phyloP scores from a whole-genome alignment of 2,113 vertebrate genomes.

The Spermophilus dauricus region DNA sequence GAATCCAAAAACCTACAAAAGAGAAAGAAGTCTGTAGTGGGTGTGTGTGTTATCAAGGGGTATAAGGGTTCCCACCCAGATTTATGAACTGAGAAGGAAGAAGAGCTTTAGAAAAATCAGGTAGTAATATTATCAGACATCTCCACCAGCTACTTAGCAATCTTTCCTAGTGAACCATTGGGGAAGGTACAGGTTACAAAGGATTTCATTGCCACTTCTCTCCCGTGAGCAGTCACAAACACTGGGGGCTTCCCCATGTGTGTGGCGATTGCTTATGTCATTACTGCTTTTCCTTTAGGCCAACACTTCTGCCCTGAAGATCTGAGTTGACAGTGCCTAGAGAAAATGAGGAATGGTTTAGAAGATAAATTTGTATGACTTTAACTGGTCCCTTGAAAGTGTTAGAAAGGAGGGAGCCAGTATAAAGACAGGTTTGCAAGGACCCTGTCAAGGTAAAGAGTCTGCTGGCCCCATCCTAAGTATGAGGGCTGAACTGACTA shows the following conservation, averaged over 20 bases:
- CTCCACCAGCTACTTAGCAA: background rate
- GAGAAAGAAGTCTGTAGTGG: background rate
- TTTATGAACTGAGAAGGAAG: background rate
- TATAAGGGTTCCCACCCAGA: background rate
- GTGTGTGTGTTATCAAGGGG: background rate
- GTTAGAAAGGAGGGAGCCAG: background rate
- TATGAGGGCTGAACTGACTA: background rate
- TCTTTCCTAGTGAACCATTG: background rate
- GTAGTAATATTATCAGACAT: background rate
- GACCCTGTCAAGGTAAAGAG: background rate
- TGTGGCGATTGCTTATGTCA: background rate
- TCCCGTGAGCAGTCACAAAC: background rate
- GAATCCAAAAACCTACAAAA: constrained; percentile 82
- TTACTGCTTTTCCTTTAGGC: background rate
- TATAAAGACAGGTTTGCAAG: background rate
- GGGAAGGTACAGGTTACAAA: background rate
- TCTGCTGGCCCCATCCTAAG: background rate
- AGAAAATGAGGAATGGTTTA: background rate
- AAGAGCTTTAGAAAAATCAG: background rate
- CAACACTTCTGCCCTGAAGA: background rate
- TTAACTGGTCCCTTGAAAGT: background rate
- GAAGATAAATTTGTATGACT: background rate
- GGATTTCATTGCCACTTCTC: background rate
- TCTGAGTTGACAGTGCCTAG: background rate
- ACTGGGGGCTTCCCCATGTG: background rate